Percentiles rank a stretch among this genome's conserved stretches.
phyloP scores from a whole-genome alignment of 2,113 vertebrate species.

The Oncorhynchus masou region DNA sequence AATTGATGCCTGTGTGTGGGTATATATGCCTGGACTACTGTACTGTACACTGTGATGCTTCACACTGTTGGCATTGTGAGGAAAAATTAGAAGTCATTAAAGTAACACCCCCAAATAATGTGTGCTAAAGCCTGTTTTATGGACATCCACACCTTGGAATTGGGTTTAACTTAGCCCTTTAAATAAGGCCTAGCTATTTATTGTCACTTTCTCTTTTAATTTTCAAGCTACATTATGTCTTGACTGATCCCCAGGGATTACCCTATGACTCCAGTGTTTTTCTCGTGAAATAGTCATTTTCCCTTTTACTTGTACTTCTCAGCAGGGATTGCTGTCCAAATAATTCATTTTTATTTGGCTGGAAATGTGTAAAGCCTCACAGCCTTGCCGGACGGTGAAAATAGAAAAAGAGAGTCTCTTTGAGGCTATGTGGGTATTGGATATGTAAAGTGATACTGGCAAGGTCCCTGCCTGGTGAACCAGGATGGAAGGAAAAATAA shows the following conservation, averaged over 20 bases:
- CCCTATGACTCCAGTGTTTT: slow-evolving; percentile 28
- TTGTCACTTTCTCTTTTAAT: slow-evolving; percentile 33
- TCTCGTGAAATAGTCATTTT: not conserved
- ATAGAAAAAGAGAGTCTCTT: not conserved
- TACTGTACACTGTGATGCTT: not conserved
- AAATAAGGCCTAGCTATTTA: slow-evolving; percentile 35
- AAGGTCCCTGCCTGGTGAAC: not conserved
- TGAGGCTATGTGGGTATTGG: slow-evolving; percentile 12
- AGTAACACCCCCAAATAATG: slow-evolving; percentile 14
- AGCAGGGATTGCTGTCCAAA: slow-evolving; percentile 22
- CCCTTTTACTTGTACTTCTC: slow-evolving; percentile 14
- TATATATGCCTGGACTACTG: not conserved
- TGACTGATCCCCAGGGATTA: slow-evolving; percentile 29
- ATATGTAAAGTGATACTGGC: slow-evolving; percentile 12
- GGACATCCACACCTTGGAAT: slow-evolving; percentile 23
- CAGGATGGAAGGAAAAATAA: not conserved
- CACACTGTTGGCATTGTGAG: not conserved
- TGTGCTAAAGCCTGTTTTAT: slow-evolving; percentile 28
- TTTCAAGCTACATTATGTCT: slow-evolving; percentile 25
- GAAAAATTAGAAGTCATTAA: not conserved
- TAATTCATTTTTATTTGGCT: slow-evolving; percentile 37
- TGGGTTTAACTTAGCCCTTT: slow-evolving; percentile 29
- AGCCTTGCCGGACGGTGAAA: not conserved
- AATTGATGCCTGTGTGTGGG: not conserved
- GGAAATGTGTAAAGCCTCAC: slow-evolving; percentile 26